A percentile compares a stretch with the other conserved stretches of the same genome.
phyloP scores from a whole-genome alignment of 2,797 vertebrate genomes.

The Antennarius maculatus region DNA sequence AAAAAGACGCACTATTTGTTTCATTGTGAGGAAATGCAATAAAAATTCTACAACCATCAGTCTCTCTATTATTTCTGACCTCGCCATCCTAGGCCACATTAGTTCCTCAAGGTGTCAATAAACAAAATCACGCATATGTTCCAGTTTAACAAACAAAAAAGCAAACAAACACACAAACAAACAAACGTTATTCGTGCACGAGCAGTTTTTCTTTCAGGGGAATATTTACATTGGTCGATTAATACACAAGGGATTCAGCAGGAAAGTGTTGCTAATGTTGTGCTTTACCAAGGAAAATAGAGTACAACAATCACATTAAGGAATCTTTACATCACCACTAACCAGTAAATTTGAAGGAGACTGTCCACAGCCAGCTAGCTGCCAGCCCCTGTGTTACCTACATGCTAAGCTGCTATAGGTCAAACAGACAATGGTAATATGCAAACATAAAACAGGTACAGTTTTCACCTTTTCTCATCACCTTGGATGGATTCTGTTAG shows the following conservation, averaged over 20 bases:
- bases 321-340: too few species aligned
- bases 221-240: constrained; percentile 13
- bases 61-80: too few species aligned
- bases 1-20: neutral
- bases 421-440: too few species aligned
- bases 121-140: neutral
- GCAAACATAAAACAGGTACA: too few species aligned
- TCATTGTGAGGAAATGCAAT: neutral
- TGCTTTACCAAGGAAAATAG: too few species aligned
- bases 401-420: too few species aligned
- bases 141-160: neutral
- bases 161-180: neutral
- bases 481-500: too few species aligned
- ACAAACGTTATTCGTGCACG: neutral
- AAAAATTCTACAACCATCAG: constrained; percentile 1
- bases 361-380: neutral
- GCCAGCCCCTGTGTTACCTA: too few species aligned
- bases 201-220: neutral
- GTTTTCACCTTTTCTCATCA: too few species aligned
- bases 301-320: too few species aligned
- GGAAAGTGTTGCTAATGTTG: neutral
- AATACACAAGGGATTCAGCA: neutral
- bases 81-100: neutral
- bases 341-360: neutral
- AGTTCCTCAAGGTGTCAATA: neutral